Base-by-base conservation (phyloP, 2,888 invertebrate species). In the Drosophila maculinotata region DNA sequence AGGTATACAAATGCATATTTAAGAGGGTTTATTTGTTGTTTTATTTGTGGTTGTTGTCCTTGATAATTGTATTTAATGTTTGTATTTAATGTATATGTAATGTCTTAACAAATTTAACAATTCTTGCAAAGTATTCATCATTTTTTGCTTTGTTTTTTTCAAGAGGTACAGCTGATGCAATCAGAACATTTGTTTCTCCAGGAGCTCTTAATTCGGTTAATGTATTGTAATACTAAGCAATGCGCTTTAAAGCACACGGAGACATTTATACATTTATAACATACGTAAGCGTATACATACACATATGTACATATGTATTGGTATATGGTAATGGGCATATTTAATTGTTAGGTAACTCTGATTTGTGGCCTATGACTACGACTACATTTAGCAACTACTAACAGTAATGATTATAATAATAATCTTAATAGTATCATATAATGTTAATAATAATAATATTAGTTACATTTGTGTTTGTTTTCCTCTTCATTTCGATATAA, bases 1-100 rank as follows among this genome's bases (percentile, higher is more conserved):
- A 60, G 41, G 45, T 58, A 53, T 54, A 52, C 63, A 75, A 76
- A 79, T 76, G 76, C 79, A 69, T 54, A 52, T 57, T 69, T 60
- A 39, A 48, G 45, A 39, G 54, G 53, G 31, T 28, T 44, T 49
- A 38, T 54, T 62, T 53, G 15, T 15, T 48, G 12, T 20, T 38
- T 31, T 31, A 4, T 36, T 38, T 36, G 31, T 49, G 12, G 28
- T n/a, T 41, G 12, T 51, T 30, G 20, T 51, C 28, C 41, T 33
- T 23, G 26, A 15, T 51, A 35, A 15, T 38, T 15, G 25, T n/a
- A n/a, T n/a, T 28, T 45, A n/a, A 7, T 31, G 5, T 9, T 41
- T 39, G 10, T 5, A 26, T 12, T 31, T 33, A 12, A 12, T 42
- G 31, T 31, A 17, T 10, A 6, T 36, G 4, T 7, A 25, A 35